These are phyloP conservation scores for Drosophila atripex DNA, from an alignment of 2,888 invertebrate genomes.

Conservation along the genomic window DNA sequence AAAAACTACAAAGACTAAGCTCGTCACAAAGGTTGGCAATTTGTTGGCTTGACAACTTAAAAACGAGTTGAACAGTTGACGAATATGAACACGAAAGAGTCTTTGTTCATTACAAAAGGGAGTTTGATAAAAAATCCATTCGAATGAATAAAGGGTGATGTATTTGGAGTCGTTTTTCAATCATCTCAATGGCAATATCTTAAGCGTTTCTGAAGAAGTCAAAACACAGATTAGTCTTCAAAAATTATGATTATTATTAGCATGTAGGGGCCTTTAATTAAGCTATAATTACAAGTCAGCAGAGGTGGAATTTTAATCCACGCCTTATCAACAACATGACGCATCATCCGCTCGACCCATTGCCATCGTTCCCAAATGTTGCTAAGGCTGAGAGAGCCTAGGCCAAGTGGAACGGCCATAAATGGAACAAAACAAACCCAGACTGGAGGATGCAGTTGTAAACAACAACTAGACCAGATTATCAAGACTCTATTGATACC, in stretches of 20 bases:
- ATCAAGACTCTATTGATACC: background rate
- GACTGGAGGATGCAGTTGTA: slow-evolving; percentile 42
- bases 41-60: slow-evolving; percentile 39
- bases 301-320: background rate
- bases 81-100: slow-evolving; percentile 9
- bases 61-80: slow-evolving; percentile 24
- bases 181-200: background rate
- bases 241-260: background rate
- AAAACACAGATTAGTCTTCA: background rate
- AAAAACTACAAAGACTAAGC: slow-evolving; percentile 16
- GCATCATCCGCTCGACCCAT: slow-evolving; percentile 2
- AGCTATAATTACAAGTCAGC: background rate
- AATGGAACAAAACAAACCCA: slow-evolving; percentile 63
- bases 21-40: slow-evolving; percentile 43
- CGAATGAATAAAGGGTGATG: background rate
- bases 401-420: slow-evolving; percentile 24
- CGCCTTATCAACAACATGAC: slow-evolving; percentile 7
- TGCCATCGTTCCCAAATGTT: slow-evolving; percentile 33
- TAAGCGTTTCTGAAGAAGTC: background rate
- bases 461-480: slow-evolving; percentile 46
- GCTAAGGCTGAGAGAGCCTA: slow-evolving; percentile 25
- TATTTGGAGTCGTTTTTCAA: background rate
- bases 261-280: background rate
- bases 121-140: background rate
- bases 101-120: background rate